phyloP scores from a whole-genome alignment of 2,113 vertebrate genomes.

The Tetraodon nigroviridis region DNA sequence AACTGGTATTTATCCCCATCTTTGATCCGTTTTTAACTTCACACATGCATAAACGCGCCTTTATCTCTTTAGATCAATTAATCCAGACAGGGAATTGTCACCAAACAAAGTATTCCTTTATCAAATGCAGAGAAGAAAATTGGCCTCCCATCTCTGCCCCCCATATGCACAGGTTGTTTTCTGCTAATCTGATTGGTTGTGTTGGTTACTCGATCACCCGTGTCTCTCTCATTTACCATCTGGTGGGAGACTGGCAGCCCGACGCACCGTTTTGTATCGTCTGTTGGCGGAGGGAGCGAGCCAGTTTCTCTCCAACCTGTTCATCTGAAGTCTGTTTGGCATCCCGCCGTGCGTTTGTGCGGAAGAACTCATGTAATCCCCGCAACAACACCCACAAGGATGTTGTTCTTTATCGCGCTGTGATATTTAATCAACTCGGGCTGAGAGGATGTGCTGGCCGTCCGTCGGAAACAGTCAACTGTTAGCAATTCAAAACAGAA shows the following conservation, averaged over 20 bases:
- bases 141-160: background rate
- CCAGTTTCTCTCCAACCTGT: constrained; percentile 56
- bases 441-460: too few species aligned
- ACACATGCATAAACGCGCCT: too few species aligned
- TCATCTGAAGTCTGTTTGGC: constrained; percentile 50
- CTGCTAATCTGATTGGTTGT: constrained; percentile 43
- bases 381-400: constrained; percentile 19
- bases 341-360: constrained; percentile 19
- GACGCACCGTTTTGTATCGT: constrained; percentile 49
- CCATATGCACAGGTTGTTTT: constrained; percentile 5
- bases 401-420: constrained; percentile 18
- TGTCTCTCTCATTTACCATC: constrained; percentile 66
- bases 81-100: too few species aligned
- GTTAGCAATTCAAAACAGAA: too few species aligned
- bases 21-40: too few species aligned
- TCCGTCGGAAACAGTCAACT: too few species aligned
- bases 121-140: too few species aligned
- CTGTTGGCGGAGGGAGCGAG: constrained; percentile 47
- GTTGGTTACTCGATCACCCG: constrained; percentile 54
- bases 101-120: too few species aligned
- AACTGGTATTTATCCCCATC: too few species aligned
- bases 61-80: too few species aligned
- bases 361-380: constrained; percentile 31
- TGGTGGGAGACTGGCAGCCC: constrained; percentile 61
- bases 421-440: background rate